Evolutionary conservation across 2,113 vertebrate genomes (phyloP).

Genomic region (Myrmecobius fasciatus): DNA sequence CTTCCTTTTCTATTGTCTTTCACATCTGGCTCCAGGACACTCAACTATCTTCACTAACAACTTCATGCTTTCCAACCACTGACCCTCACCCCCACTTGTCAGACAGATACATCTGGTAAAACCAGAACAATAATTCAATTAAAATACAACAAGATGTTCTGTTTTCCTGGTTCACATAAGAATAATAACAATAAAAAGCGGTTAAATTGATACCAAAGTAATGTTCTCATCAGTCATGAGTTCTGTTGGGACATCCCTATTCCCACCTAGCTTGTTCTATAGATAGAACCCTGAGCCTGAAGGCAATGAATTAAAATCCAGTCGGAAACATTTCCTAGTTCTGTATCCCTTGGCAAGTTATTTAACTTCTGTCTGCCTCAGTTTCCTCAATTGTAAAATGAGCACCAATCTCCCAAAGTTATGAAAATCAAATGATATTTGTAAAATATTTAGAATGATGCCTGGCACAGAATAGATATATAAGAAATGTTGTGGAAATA

Average conservation of each 20-base stretch:
- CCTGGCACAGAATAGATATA: no score
- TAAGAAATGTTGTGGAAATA: no score
- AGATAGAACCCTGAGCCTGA: neutral
- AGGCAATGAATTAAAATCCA: neutral
- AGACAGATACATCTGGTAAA: constrained; percentile 5
- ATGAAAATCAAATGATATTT: no score
- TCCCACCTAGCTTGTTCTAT: no score
- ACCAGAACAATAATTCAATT: fast-evolving
- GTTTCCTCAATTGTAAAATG: neutral
- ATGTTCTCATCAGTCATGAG: neutral
- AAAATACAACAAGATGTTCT: neutral
- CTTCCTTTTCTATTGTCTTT: neutral
- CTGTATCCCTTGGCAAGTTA: neutral
- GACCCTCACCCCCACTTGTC: neutral
- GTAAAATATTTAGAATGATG: no score
- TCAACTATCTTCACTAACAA: neutral
- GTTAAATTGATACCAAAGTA: neutral
- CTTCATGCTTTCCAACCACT: neutral
- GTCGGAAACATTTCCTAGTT: neutral
- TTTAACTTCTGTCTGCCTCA: neutral
- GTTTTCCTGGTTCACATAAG: neutral
- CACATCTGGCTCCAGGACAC: fast-evolving
- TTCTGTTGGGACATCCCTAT: neutral
- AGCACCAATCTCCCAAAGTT: no score
- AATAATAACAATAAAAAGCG: neutral